Evolutionary conservation across 2,888 invertebrate species (phyloP).

Genomic region (Thymelicus lineola): DNA sequence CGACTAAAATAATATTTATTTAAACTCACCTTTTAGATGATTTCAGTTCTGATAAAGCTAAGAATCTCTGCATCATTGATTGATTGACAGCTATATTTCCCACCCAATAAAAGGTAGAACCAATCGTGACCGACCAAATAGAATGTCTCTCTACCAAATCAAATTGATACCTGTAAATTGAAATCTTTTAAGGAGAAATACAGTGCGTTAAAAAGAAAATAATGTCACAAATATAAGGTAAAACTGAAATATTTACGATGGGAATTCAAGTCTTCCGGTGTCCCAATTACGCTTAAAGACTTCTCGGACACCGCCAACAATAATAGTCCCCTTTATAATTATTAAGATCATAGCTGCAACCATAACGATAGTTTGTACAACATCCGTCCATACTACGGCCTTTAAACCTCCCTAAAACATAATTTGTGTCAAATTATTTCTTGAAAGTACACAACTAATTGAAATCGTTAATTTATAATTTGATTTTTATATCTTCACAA

Average conservation of each 20-base stretch:
- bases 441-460: neutral
- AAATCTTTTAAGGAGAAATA: neutral
- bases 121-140: constrained; percentile 89
- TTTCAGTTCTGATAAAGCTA: constrained; percentile 87
- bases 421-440: neutral
- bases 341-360: constrained; percentile 88
- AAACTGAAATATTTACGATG: constrained; percentile 49
- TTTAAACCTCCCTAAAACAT: constrained; percentile 86
- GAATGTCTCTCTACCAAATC: constrained; percentile 91
- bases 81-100: constrained; percentile 91
- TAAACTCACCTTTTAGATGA: constrained; percentile 84
- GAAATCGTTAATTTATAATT: no score
- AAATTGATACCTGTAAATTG: constrained; percentile 82
- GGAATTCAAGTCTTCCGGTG: constrained; percentile 86
- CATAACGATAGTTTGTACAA: constrained; percentile 89
- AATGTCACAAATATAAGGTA: neutral
- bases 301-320: constrained; percentile 86
- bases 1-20: neutral
- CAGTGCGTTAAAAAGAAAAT: neutral
- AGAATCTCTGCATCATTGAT: constrained; percentile 91
- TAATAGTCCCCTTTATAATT: constrained; percentile 86
- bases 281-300: constrained; percentile 85
- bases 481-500: neutral
- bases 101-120: constrained; percentile 90
- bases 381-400: constrained; percentile 91